Base-by-base conservation (phyloP, 2,797 vertebrate genomes). In the Hydrolagus colliei region DNA sequence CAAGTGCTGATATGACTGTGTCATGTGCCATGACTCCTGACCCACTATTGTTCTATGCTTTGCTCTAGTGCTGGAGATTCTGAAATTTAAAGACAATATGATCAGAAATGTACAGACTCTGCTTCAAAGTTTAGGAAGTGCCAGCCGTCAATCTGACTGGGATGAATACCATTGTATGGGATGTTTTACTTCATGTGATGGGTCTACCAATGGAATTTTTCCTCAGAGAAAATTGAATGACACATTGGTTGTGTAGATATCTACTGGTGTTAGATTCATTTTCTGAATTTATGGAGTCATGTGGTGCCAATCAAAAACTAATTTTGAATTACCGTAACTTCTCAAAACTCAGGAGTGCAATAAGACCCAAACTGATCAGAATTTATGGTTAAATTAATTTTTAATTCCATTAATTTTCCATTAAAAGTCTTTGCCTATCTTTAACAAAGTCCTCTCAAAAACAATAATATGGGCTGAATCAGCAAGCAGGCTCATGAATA, bases 121-220 rank as follows among this genome's bases (percentile, higher is more conserved):
- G 4, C 65, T 41, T 84, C 79, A 71, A 84, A 41, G 65, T 41
- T 71, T 67, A 84, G 79, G 79, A 84, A 71, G 20, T 61, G 71
- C 65, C 65, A 71, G 79, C 41, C 79, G 35, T 84, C 79, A 71
- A 16, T 71, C 32, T 71, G 79, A 18, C 79, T 52, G 65, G 71
- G 32, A 71, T 32, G 32, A 67, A 63, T 32, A 8, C 32, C 78
- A 41, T 4, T 35, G 41, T 71, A 67, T 18, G 71, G 68, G 41
- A 71, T 84, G 32, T 11, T 41, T 68, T 35, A 52, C 65, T 41
- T 84, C 27, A 84, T 3, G 16, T 67, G 41, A 4, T 41, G 8
- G 32, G 68, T 27, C 27, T 41, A 4, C 79, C 32, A 18, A n/a
- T 20, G 65, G 10, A 9, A 10, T 18, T 35, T 52, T 84, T 20